Evolutionary conservation across 2,888 invertebrate species (phyloP).

Genomic region (Lasioglossum marginatum): DNA sequence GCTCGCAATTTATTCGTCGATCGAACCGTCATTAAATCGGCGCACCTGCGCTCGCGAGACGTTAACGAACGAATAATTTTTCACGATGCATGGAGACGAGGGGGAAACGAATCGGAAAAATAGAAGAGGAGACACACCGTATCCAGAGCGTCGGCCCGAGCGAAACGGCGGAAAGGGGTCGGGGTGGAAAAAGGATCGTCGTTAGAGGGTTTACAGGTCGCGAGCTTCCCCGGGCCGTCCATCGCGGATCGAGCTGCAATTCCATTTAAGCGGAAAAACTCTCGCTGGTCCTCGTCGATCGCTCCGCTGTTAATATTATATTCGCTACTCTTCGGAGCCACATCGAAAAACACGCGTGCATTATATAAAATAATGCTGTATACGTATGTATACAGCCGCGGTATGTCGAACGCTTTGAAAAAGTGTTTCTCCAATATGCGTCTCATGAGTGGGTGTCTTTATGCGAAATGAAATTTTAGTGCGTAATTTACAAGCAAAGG

Average conservation of each 20-base stretch:
- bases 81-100: conserved; percentile 29
- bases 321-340: conserved; percentile 20
- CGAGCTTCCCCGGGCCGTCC: conserved; percentile 35
- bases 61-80: conserved; percentile 42
- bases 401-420: too few species aligned
- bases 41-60: conserved; percentile 27
- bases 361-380: too few species aligned
- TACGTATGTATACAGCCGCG: too few species aligned
- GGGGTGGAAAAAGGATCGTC: neutral
- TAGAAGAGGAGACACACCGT: conserved; percentile 3
- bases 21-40: conserved; percentile 37
- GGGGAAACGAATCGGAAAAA: conserved; percentile 13
- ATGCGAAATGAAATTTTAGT: too few species aligned
- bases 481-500: too few species aligned
- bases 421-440: too few species aligned
- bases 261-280: conserved; percentile 43
- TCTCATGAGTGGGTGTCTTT: too few species aligned
- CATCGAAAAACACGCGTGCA: conserved; percentile 4
- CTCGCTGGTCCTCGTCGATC: conserved; percentile 37
- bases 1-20: conserved; percentile 34
- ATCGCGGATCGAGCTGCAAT: conserved; percentile 37
- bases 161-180: neutral
- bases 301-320: conserved; percentile 32
- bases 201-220: conserved; percentile 25
- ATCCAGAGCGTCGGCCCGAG: neutral